Evolutionary conservation across 2,113 vertebrate genomes (phyloP).

Genomic region (Lycaon pictus): DNA sequence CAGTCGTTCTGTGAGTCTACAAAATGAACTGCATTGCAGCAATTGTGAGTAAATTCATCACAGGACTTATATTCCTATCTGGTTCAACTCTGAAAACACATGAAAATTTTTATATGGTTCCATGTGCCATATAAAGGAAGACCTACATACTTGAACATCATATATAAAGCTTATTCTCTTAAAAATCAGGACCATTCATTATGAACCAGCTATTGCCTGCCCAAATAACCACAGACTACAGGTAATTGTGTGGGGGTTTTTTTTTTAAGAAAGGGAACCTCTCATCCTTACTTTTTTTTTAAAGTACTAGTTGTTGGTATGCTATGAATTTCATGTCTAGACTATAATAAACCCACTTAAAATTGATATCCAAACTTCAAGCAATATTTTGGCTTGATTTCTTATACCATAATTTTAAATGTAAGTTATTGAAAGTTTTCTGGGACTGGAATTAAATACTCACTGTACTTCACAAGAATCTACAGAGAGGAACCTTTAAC

Average conservation of each 20-base stretch:
- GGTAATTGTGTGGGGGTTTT: slow-evolving; percentile 28
- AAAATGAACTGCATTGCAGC: background rate
- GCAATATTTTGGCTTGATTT: slow-evolving; percentile 45
- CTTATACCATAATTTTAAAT: slow-evolving; percentile 40
- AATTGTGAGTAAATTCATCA: background rate
- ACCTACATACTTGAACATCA: background rate
- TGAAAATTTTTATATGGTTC: background rate
- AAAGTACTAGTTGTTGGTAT: slow-evolving; percentile 29
- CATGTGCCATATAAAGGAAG: background rate
- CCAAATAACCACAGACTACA: slow-evolving; percentile 70
- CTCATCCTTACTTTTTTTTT: background rate
- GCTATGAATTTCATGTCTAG: slow-evolving; percentile 75
- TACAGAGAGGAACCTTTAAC: background rate
- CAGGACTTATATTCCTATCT: slow-evolving; percentile 10
- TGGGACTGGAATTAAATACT: slow-evolving; percentile 45
- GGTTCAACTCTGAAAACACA: background rate
- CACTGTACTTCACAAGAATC: slow-evolving; percentile 3
- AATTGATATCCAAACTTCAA: slow-evolving; percentile 63
- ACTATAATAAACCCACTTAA: slow-evolving; percentile 76
- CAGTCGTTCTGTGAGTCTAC: background rate
- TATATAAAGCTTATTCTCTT: background rate
- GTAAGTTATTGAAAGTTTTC: slow-evolving; percentile 18
- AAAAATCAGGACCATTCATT: slow-evolving; percentile 45
- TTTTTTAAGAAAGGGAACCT: slow-evolving; percentile 42
- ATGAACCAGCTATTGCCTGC: slow-evolving; percentile 53